Percentiles rank a stretch among this genome's conserved stretches.
Conservation (phyloP, 2,113 vertebrate genomes). For the Rhinogobius similis region DNA sequence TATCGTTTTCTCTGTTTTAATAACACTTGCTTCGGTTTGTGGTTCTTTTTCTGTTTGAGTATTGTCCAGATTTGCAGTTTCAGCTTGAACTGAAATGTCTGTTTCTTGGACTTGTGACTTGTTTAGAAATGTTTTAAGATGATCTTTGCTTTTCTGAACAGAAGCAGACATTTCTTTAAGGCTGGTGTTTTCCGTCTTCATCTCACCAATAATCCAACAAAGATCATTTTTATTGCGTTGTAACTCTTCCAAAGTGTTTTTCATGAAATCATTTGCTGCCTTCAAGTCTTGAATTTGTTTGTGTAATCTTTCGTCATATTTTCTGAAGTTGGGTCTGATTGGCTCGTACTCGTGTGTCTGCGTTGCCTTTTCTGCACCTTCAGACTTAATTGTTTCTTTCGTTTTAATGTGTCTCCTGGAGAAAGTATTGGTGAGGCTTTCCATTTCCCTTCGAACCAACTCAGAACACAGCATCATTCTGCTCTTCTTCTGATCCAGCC, state of each 20-base stretch:
- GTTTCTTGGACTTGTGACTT: too few relatives aligned
- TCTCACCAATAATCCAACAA: neutral
- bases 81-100: neutral
- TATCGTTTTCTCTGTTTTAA: neutral
- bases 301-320: neutral
- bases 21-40: neutral
- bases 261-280: neutral
- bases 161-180: neutral
- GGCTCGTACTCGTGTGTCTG: neutral
- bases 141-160: neutral
- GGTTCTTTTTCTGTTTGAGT: neutral
- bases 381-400: neutral
- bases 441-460: neutral
- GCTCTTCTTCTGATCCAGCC: neutral
- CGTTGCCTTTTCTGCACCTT: neutral
- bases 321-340: neutral
- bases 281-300: neutral
- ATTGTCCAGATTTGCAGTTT: neutral
- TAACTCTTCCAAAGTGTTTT: conserved; percentile 2
- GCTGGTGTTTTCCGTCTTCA: neutral
- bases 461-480: neutral
- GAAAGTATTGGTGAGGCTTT: neutral
- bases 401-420: neutral
- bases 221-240: neutral
- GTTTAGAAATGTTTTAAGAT: neutral